phyloP scores from a whole-genome alignment of 37 sponge, comb jelly and placozoan genomes.

The Aphrocallistes beatrix region DNA sequence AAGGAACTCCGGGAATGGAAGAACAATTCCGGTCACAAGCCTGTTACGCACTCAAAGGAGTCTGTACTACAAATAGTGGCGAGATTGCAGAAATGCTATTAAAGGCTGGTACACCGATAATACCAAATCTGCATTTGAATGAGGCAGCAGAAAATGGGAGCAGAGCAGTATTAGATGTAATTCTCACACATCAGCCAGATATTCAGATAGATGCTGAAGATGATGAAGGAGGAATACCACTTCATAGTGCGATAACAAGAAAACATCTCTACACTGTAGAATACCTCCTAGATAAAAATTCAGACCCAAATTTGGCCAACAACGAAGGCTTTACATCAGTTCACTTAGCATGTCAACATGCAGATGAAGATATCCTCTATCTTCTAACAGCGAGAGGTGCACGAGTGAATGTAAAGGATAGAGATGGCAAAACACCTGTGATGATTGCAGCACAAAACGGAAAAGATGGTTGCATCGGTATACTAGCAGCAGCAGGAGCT shows the following conservation, averaged over 20 bases:
- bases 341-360: conserved; percentile 8
- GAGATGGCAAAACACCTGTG: neutral
- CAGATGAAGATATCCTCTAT: neutral
- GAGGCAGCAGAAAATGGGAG: neutral
- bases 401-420: neutral
- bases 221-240: neutral
- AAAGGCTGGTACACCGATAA: neutral
- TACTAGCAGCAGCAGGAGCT: conserved; percentile 2
- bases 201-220: neutral
- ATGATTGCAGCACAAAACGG: conserved; percentile 1
- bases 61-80: neutral
- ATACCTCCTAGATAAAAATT: neutral
- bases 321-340: neutral
- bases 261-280: neutral
- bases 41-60: neutral
- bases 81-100: neutral
- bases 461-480: neutral
- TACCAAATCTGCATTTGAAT: neutral
- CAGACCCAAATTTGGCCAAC: neutral
- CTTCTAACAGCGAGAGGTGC: neutral
- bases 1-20: neutral
- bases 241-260: neutral
- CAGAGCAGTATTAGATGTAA: neutral
- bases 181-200: neutral
- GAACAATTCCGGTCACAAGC: neutral